A percentile compares a stretch with the other conserved stretches of the same genome.
Evolutionary conservation across 2,797 vertebrate genomes (phyloP).

Genomic region (Peromyscus eremicus): DNA sequence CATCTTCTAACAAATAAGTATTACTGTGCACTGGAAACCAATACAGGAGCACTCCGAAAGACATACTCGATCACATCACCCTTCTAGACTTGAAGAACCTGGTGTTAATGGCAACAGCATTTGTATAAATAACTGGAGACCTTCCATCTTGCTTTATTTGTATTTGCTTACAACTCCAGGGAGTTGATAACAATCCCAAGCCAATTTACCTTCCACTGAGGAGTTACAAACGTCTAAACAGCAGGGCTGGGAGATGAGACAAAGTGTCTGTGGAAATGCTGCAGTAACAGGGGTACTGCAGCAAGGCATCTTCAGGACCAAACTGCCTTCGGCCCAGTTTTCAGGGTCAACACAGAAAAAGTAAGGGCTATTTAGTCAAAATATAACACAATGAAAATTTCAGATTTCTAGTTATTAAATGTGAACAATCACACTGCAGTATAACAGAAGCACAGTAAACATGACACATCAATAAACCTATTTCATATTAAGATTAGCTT

Average conservation of each 20-base stretch:
- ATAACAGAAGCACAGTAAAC: background rate
- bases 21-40: background rate
- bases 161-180: constrained; percentile 52
- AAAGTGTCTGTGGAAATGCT: background rate
- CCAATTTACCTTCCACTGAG: constrained; percentile 6
- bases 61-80: background rate
- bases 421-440: background rate
- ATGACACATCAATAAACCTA: background rate
- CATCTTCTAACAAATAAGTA: background rate
- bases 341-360: background rate
- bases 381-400: background rate
- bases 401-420: constrained; percentile 7
- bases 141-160: constrained; percentile 48
- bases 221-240: background rate
- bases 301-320: background rate
- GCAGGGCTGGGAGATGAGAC: background rate
- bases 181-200: background rate
- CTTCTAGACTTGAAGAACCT: constrained; percentile 15
- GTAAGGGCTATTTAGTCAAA: background rate
- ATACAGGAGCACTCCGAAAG: background rate
- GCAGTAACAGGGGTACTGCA: background rate
- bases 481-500: background rate
- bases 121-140: background rate
- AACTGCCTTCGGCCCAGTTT: constrained; percentile 18
- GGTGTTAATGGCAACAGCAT: constrained; percentile 10